Evolutionary conservation across 2,888 invertebrate genomes (phyloP), one percentile per base, ranked within the genome.

Genomic region (Steinernema hermaphroditum): DNA sequence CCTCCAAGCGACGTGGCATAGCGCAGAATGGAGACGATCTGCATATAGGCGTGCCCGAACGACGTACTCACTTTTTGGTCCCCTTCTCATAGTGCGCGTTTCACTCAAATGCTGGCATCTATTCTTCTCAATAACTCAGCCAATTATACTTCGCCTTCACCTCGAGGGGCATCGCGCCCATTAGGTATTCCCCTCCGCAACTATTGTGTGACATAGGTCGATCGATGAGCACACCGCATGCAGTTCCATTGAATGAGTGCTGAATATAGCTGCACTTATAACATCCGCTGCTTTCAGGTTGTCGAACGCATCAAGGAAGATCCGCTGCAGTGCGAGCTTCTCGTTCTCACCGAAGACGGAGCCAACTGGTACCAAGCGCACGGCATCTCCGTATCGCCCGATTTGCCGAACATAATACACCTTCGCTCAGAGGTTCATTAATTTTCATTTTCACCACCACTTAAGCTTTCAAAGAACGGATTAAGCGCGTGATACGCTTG

Each of bases 291-390:
- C 19, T 69, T 46, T 19, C 70, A 84, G 83, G 85, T 86, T 9
- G 85, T 85, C 19, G 78, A 77, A 27, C 73, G 81, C 12, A 86
- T 85, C 75, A 86, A 86, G 74, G 71, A 77, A 29, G 75, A 83
- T 49, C 81, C 84, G 62, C 71, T 77, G 37, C 75, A 95, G 87
- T 95, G 96, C 12, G 92, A 92, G 85, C 89, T 98, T 82, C 90
- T 96, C 82, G 94, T 98, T 75, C 91, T 93, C 77, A 92, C 92
- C 85, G 90, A 91, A 43, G 91, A 91, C 82, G 91, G 92, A 57
- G 92, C 92, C 81, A 90, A 91, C 78, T 90, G 91, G 89, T 93
- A 91, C 88, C 68, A 69, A 29, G 79, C 82, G 41, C 74, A 82
- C 74, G 75, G 77, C 27, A 77, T 84, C 70, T 75, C 75, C 68